Evolutionary conservation across 2,797 vertebrate species (phyloP).

Genomic region (Sebastes diploproa): DNA sequence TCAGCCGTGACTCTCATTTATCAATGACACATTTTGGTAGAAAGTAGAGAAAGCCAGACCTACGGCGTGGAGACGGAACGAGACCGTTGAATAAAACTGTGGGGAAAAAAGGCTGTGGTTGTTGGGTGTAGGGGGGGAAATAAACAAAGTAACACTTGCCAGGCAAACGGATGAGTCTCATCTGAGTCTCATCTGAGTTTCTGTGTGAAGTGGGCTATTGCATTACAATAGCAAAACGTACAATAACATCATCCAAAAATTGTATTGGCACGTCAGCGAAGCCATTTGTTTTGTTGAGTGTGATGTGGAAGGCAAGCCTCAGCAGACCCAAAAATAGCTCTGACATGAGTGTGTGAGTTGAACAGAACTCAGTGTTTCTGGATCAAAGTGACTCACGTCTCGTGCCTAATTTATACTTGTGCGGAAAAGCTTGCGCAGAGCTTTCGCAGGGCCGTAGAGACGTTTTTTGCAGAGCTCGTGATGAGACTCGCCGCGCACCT

Average conservation of each 20-base stretch:
- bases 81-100: background rate
- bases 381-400: slow-evolving; percentile 68
- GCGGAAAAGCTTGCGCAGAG: background rate
- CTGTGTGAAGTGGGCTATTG: background rate
- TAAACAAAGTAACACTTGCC: slow-evolving; percentile 1
- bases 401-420: background rate
- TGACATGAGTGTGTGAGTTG: slow-evolving; percentile 25
- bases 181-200: slow-evolving; percentile 18
- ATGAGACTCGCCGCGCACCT: no score
- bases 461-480: no score
- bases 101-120: background rate
- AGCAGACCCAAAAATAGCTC: slow-evolving; percentile 51
- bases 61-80: background rate
- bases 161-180: background rate
- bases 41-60: slow-evolving; percentile 2
- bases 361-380: slow-evolving; percentile 46
- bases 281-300: slow-evolving; percentile 9
- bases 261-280: background rate
- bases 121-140: background rate
- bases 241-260: background rate
- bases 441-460: no score
- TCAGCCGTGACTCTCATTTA: slow-evolving; percentile 53
- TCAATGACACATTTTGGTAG: slow-evolving; percentile 62
- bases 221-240: background rate
- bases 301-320: slow-evolving; percentile 32